Percentiles rank a stretch among this genome's conserved stretches.
Conservation (phyloP, 2,888 invertebrate species). For the Pimpla rufipes region DNA sequence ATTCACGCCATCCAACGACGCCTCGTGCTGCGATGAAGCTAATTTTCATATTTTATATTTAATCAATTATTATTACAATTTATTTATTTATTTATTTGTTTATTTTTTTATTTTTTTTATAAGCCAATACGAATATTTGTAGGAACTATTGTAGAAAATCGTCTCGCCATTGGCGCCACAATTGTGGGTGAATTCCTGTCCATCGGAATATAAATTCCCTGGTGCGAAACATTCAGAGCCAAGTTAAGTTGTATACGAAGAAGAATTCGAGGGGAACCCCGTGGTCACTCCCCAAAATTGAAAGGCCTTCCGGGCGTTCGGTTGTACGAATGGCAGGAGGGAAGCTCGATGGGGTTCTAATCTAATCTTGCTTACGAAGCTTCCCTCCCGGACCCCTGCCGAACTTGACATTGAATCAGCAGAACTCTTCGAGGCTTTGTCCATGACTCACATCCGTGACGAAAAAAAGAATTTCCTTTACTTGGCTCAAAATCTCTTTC, state of each 20-base stretch:
- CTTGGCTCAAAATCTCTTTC: too few relatives aligned
- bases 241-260: not conserved
- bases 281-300: conserved; percentile 35
- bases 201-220: not conserved
- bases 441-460: not conserved
- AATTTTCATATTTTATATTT: conserved; percentile 55
- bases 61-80: not conserved
- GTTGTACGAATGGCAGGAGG: not conserved
- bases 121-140: too few relatives aligned
- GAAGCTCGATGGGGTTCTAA: conserved; percentile 23
- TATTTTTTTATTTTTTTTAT: too few relatives aligned
- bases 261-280: conserved; percentile 25
- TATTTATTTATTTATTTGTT: too few relatives aligned
- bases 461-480: too few relatives aligned
- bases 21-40: conserved; percentile 33
- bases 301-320: conserved; percentile 28
- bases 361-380: conserved; percentile 40
- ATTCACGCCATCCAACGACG: conserved; percentile 59
- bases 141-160: too few relatives aligned
- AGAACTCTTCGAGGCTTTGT: not conserved
- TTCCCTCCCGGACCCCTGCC: not conserved
- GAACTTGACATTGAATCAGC: conserved; percentile 16
- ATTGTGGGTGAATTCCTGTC: not conserved
- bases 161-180: not conserved
- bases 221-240: not conserved